Conservation (phyloP, 2,888 invertebrate genomes). For the Diadegma fenestrale region DNA sequence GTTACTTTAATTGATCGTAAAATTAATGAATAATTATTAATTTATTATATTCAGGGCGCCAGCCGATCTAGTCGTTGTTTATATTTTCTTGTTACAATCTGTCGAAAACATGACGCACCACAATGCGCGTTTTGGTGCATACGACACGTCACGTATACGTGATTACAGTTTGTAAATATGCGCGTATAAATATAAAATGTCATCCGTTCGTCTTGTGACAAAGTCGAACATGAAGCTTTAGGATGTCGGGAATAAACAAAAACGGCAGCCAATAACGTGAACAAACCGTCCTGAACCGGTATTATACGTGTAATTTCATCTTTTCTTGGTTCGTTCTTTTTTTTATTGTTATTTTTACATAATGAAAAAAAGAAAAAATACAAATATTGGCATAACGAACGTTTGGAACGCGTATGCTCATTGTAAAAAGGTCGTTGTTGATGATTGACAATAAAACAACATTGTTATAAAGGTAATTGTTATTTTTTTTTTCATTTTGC, state of each 20-base stretch:
- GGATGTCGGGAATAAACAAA: conserved; percentile 19
- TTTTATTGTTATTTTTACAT: conserved; percentile 59
- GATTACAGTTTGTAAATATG: conserved; percentile 35
- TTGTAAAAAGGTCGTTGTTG: conserved; percentile 77
- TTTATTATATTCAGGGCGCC: conserved; percentile 63
- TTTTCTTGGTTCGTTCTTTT: conserved; percentile 56
- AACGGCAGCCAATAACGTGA: conserved; percentile 44
- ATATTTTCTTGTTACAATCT: conserved; percentile 66
- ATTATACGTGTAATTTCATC: conserved; percentile 59
- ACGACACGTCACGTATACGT: background rate
- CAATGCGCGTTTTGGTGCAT: conserved; percentile 29
- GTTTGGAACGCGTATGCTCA: conserved; percentile 76
- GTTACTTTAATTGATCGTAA: conserved; percentile 39
- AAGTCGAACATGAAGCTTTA: conserved; percentile 34
- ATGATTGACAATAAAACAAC: conserved; percentile 77
- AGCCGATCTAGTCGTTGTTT: conserved; percentile 71
- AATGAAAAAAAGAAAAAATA: conserved; percentile 41
- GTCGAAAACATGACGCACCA: conserved; percentile 16
- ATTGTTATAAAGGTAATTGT: conserved; percentile 76
- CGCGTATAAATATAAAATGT: conserved; percentile 15
- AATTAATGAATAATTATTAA: conserved; percentile 45
- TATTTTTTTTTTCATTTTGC: too few relatives aligned
- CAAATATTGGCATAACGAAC: conserved; percentile 55
- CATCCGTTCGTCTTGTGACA: conserved; percentile 30
- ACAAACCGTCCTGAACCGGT: conserved; percentile 69